Evolutionary conservation across 1,140 invertebrate genomes (phyloP).

Genomic region (Agrypnia vestita): DNA sequence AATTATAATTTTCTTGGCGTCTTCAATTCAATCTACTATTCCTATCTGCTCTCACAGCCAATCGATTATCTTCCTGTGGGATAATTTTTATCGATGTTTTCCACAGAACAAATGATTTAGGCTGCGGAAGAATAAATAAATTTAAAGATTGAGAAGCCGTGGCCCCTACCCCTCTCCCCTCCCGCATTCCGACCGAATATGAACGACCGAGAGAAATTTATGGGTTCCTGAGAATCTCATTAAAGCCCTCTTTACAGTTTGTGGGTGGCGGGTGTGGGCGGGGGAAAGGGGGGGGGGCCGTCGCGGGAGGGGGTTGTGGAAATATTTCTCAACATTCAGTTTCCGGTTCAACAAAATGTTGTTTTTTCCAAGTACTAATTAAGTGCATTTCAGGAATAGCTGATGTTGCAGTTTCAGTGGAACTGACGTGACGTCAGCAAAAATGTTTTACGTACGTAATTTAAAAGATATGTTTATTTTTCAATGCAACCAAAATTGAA

Average conservation of each 20-base stretch:
- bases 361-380: constrained; percentile 27
- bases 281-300: neutral
- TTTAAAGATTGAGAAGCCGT: constrained; percentile 24
- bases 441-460: too few relatives aligned
- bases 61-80: too few relatives aligned
- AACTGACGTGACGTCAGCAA: too few relatives aligned
- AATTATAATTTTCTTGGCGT: too few relatives aligned
- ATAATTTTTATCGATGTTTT: too few relatives aligned
- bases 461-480: too few relatives aligned
- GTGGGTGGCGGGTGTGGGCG: neutral
- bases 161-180: constrained; percentile 3
- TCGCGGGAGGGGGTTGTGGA: constrained; percentile 32
- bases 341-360: constrained; percentile 36
- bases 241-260: constrained; percentile 59
- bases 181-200: constrained; percentile 49
- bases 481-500: too few relatives aligned
- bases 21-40: too few relatives aligned
- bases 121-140: neutral
- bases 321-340: constrained; percentile 48
- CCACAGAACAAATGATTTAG: too few relatives aligned
- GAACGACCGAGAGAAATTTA: constrained; percentile 60
- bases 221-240: constrained; percentile 62
- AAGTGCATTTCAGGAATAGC: constrained; percentile 24
- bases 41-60: too few relatives aligned
- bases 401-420: neutral